Base-by-base conservation (phyloP, 92 coral and sea anemone species). In the Pocillopora meandrina region DNA sequence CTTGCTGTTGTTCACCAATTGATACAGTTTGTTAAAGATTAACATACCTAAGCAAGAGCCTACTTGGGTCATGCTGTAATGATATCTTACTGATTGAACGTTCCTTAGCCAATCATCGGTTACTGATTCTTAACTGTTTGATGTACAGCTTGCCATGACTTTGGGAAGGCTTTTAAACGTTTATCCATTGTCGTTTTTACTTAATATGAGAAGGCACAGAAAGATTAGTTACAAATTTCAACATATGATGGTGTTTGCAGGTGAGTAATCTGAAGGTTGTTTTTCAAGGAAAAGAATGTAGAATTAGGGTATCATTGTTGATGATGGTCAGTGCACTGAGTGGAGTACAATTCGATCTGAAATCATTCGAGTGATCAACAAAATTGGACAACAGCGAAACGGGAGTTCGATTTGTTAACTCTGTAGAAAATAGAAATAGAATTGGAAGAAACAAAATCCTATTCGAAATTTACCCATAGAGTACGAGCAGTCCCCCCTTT, bases 201-300 rank as follows among this genome's bases (percentile, higher is more conserved):
- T 96, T 56, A 96, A 96, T 72, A 75, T 96, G 73, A 90, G 95
- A 71, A 86, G 99, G 34, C 89, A 90, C 62, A 93, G 93, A 49
- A 96, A 94, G 86, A 96, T 96, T 81, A 87, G 93, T 57, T 79
- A 81, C 69, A 94, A 88, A 26, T 78, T 96, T 65, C 99, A 96
- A 75, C 94, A 94, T 82, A 96, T 96, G 99, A 94, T 96, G 99
- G 86, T 96, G 74, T 96, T 96, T 79, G 89, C 99, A 84, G 99
- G 99, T 94, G 75, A 49, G 82, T 61, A n/a, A 70, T 63, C 0
- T 18, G 67, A 16, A 10, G 17, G 9, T 63, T 63, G 67, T 19
- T 63, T 63, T 62, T 13, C 20, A 20, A 62, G 8, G 65, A 63
- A 18, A 19, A 18, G 16, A 21, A 5, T n/a, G 20, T 62, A 18